Conservation (phyloP, 2,113 vertebrate species). For the Platichthys stellatus region DNA sequence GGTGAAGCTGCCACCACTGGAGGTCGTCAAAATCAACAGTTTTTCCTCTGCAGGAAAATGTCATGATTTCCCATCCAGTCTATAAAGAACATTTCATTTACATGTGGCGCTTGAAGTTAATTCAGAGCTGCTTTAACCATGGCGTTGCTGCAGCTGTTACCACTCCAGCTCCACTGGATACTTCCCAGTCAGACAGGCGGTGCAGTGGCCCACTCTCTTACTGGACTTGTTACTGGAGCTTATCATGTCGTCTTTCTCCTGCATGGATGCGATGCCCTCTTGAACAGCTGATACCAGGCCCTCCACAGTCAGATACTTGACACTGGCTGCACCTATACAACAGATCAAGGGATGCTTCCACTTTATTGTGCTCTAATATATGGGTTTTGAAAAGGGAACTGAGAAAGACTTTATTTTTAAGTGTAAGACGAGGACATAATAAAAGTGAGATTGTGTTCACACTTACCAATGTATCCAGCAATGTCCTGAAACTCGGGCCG, state of each 20-base stretch:
- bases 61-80: constrained; percentile 6
- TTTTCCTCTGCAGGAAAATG: background rate
- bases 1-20: background rate
- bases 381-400: background rate
- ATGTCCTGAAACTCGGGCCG: constrained; percentile 93
- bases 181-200: constrained; percentile 93
- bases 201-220: constrained; percentile 88
- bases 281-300: constrained; percentile 94
- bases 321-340: constrained; percentile 91
- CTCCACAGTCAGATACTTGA: constrained; percentile 94
- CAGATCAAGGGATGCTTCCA: background rate
- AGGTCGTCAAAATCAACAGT: background rate
- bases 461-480: constrained; percentile 93
- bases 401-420: too few relatives aligned
- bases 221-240: constrained; percentile 66
- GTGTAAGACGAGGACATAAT: background rate
- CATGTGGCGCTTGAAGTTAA: background rate
- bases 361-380: background rate
- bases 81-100: background rate
- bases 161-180: constrained; percentile 96
- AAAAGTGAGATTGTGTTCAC: background rate
- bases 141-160: constrained; percentile 70
- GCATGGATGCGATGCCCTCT: constrained; percentile 81
- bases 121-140: background rate
- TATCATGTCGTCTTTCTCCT: constrained; percentile 79